phyloP scores from a whole-genome alignment of 2,113 vertebrate genomes.

The Mola mola region DNA sequence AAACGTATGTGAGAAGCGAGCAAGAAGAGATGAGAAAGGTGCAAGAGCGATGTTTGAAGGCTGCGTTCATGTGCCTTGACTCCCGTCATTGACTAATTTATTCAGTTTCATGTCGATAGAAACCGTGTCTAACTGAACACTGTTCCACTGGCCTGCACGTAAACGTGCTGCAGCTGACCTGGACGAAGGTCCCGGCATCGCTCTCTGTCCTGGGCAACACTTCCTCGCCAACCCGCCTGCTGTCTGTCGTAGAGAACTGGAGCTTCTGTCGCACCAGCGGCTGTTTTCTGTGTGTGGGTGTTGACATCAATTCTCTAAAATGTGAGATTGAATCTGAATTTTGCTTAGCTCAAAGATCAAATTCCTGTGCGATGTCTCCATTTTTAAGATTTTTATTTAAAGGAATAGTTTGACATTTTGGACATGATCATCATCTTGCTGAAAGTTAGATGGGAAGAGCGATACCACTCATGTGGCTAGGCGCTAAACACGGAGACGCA shows the following conservation, averaged over 20 bases:
- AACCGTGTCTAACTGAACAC: not conserved
- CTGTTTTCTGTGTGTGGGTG: not conserved
- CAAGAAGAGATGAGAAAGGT: conserved; percentile 19
- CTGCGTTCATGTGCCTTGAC: conserved; percentile 36
- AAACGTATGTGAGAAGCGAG: conserved; percentile 40
- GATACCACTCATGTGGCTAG: not conserved
- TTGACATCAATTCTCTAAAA: too few relatives aligned
- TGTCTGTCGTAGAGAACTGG: too few relatives aligned
- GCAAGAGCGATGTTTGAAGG: not conserved
- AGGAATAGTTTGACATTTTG: not conserved
- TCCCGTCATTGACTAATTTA: conserved; percentile 41
- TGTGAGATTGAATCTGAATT: too few relatives aligned
- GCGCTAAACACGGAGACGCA: not conserved
- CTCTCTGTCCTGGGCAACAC: not conserved
- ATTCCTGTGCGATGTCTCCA: not conserved
- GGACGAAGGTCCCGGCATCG: not conserved
- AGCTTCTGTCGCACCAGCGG: not conserved
- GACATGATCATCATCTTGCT: not conserved
- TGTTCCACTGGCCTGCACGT: not conserved
- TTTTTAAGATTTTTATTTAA: not conserved
- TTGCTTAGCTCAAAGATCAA: too few relatives aligned
- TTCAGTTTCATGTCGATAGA: conserved; percentile 21
- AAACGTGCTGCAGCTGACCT: not conserved
- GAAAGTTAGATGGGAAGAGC: not conserved
- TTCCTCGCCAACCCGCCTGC: too few relatives aligned